Evolutionary conservation across 2,888 invertebrate genomes (phyloP).

Genomic region (Epirrhoe alternata): DNA sequence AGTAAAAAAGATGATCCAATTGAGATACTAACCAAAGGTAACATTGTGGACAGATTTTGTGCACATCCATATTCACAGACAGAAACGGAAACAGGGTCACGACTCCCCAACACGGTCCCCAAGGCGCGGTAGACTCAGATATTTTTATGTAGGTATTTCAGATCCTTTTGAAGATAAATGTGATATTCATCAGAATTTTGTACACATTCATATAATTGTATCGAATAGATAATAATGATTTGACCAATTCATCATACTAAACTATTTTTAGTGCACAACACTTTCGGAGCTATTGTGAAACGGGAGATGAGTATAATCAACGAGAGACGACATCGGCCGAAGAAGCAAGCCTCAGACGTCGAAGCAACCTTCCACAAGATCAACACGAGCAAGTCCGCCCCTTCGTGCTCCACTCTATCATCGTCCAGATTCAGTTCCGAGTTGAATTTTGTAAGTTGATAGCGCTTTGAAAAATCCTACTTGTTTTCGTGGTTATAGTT

Average conservation of each 20-base stretch:
- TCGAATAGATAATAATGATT: too few relatives aligned
- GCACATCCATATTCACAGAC: too few relatives aligned
- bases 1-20: constrained; percentile 67
- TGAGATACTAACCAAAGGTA: constrained; percentile 70
- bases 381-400: constrained; percentile 50
- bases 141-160: too few relatives aligned
- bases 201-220: too few relatives aligned
- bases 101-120: too few relatives aligned
- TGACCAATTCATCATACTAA: too few relatives aligned
- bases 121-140: too few relatives aligned
- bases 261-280: constrained; percentile 62
- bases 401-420: constrained; percentile 56
- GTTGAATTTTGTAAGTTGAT: constrained; percentile 55
- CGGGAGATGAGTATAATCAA: constrained; percentile 65
- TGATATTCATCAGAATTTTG: too few relatives aligned
- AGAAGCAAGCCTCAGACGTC: constrained; percentile 52
- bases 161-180: too few relatives aligned
- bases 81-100: too few relatives aligned
- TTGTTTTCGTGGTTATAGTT: too few relatives aligned
- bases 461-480: too few relatives aligned
- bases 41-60: neutral
- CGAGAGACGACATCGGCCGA: constrained; percentile 44
- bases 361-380: constrained; percentile 61
- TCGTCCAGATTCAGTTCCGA: constrained; percentile 50
- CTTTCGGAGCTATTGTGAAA: constrained; percentile 68